These are phyloP conservation scores for Nymphalis c-album DNA, from an alignment of 2,888 invertebrate genomes.

Conservation along the genomic window DNA sequence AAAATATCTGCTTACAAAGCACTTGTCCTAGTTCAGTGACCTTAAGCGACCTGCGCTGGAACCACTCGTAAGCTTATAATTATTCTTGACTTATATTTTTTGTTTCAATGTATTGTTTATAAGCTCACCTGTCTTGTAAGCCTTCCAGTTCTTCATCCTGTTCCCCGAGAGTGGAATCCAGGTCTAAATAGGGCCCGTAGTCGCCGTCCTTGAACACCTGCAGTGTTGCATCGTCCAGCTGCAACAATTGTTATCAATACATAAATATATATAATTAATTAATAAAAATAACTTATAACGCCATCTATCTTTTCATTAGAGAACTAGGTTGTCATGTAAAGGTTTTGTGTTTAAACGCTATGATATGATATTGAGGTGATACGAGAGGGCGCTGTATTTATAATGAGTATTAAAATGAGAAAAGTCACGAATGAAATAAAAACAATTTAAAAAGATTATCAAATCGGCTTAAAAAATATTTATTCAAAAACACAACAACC, in stretches of 20 bases:
- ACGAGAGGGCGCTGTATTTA: not conserved
- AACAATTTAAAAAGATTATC: too few species aligned
- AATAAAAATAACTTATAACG: not conserved
- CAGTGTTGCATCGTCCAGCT: slow-evolving; percentile 98
- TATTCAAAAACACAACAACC: too few species aligned
- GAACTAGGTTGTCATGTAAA: not conserved
- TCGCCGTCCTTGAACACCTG: slow-evolving; percentile 99
- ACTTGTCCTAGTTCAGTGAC: slow-evolving; percentile 6
- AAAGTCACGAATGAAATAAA: too few species aligned
- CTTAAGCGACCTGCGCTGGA: not conserved
- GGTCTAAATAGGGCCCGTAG: slow-evolving; percentile 97
- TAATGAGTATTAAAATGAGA: not conserved
- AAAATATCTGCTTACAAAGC: not conserved
- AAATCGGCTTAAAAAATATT: too few species aligned
- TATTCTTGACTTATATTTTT: slow-evolving; percentile 4
- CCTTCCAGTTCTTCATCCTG: slow-evolving; percentile 99
- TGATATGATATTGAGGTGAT: not conserved
- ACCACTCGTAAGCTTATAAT: not conserved
- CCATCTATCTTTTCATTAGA: not conserved
- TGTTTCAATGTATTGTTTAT: not conserved
- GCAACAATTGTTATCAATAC: slow-evolving; percentile 68
- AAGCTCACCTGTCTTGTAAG: slow-evolving; percentile 92
- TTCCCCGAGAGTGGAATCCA: slow-evolving; percentile 97
- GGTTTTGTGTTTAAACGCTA: not conserved
- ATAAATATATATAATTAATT: not conserved